phyloP scores from a whole-genome alignment of 1,140 invertebrate species.

The Streblospio benedicti region DNA sequence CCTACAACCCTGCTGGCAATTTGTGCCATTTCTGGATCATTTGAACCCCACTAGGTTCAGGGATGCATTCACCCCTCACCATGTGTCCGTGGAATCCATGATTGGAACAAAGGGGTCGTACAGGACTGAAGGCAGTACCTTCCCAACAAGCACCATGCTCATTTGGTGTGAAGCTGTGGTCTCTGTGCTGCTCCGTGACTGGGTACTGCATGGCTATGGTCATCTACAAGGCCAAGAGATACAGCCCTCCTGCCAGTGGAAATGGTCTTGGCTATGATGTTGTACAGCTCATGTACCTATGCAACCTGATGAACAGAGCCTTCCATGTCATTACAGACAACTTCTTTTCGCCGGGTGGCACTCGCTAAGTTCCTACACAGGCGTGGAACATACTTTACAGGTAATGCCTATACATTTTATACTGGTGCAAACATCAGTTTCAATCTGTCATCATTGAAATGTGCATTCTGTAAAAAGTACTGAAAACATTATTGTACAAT shows the following conservation, averaged over 20 bases:
- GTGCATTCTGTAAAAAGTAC: too few relatives aligned
- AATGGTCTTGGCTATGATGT: neutral
- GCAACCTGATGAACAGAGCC: neutral
- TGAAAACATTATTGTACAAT: too few relatives aligned
- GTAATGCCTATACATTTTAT: neutral
- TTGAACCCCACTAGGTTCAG: constrained; percentile 1
- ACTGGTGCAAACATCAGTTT: too few relatives aligned
- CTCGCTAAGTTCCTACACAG: neutral
- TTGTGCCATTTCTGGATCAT: neutral
- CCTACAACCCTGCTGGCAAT: neutral
- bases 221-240: too few relatives aligned
- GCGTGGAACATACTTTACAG: neutral
- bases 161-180: constrained; percentile 19
- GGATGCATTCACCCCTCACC: constrained; percentile 6
- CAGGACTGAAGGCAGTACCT: constrained; percentile 19
- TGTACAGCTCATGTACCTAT: neutral
- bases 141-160: constrained; percentile 16
- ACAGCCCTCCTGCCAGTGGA: too few relatives aligned
- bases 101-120: constrained; percentile 18
- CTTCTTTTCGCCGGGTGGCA: neutral
- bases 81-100: constrained; percentile 19
- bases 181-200: constrained; percentile 13
- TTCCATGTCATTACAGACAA: neutral
- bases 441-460: too few relatives aligned
- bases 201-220: too few relatives aligned